A percentile compares a stretch with the other conserved stretches of the same genome.
These are phyloP conservation scores for Patella depressa DNA, from an alignment of 2,888 invertebrate genomes.

Conservation along the genomic window DNA sequence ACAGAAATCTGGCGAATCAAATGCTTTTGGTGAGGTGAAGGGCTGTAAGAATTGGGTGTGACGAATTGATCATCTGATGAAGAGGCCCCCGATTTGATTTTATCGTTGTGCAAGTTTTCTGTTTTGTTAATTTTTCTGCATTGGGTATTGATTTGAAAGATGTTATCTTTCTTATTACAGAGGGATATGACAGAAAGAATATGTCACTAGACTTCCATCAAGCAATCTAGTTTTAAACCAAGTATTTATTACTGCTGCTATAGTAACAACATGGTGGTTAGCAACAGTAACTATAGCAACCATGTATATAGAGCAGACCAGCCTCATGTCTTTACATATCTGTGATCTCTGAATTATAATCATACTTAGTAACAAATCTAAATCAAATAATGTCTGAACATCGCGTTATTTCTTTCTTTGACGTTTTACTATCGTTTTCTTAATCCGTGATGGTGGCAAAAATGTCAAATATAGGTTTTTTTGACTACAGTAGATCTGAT, in stretches of 20 bases:
- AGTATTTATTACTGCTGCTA: constrained; percentile 1
- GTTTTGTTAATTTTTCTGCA: background rate
- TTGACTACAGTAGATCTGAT: too few relatives aligned
- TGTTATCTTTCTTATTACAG: constrained; percentile 45
- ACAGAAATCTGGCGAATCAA: too few relatives aligned
- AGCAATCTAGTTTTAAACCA: background rate
- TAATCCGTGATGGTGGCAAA: too few relatives aligned
- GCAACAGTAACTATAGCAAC: background rate
- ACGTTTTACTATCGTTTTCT: too few relatives aligned
- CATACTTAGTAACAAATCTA: too few relatives aligned
- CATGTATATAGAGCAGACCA: background rate
- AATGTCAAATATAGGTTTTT: too few relatives aligned
- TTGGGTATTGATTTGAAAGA: too few relatives aligned
- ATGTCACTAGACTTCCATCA: constrained; percentile 47
- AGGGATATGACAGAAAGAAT: constrained; percentile 63
- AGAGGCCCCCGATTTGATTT: background rate
- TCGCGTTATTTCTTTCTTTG: too few relatives aligned
- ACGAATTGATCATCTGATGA: too few relatives aligned
- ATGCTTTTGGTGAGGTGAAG: too few relatives aligned
- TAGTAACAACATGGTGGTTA: constrained; percentile 6
- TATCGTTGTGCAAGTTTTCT: background rate
- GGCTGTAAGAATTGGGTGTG: too few relatives aligned
- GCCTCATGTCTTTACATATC: background rate
- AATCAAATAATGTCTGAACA: too few relatives aligned
- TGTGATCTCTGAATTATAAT: background rate